phyloP scores from a whole-genome alignment of 2,113 vertebrate genomes.

The Pollimyrus isidori region DNA sequence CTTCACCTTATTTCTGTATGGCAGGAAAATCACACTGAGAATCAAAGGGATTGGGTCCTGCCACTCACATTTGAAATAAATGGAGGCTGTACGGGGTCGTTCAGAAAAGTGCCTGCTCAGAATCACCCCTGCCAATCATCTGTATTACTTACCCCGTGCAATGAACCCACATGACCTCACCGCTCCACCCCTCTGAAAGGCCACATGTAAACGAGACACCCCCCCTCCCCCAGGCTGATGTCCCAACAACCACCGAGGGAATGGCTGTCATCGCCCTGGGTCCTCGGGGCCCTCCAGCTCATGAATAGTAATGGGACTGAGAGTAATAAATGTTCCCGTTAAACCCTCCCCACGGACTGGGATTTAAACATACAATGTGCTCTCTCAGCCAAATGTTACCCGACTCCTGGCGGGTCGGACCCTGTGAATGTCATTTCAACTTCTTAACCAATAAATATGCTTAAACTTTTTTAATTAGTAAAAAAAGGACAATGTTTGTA shows the following conservation, averaged over 20 bases:
- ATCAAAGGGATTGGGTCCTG: not conserved
- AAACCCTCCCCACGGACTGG: constrained; percentile 54
- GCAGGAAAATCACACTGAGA: not conserved
- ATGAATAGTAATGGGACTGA: constrained; percentile 69
- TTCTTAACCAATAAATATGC: not conserved
- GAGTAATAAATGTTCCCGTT: constrained; percentile 61
- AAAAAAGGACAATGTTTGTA: not conserved
- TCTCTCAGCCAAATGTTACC: constrained; percentile 32
- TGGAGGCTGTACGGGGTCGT: not conserved
- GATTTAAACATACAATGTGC: constrained; percentile 42
- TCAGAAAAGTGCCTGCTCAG: not conserved
- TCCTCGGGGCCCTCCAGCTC: constrained; percentile 61
- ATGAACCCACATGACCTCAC: not conserved
- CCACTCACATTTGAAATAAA: not conserved
- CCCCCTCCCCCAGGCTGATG: constrained; percentile 46
- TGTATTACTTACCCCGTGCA: not conserved
- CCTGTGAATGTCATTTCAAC: constrained; percentile 3
- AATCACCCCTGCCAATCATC: not conserved
- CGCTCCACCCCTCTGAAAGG: not conserved
- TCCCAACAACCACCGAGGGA: constrained; percentile 68
- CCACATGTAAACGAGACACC: constrained; percentile 24
- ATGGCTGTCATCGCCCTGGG: constrained; percentile 51
- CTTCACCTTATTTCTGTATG: not conserved
- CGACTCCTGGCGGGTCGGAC: not conserved
- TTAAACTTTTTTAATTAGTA: constrained; percentile 7